Conservation (phyloP, 2,888 invertebrate species). For the Andrena haemorrhoa region DNA sequence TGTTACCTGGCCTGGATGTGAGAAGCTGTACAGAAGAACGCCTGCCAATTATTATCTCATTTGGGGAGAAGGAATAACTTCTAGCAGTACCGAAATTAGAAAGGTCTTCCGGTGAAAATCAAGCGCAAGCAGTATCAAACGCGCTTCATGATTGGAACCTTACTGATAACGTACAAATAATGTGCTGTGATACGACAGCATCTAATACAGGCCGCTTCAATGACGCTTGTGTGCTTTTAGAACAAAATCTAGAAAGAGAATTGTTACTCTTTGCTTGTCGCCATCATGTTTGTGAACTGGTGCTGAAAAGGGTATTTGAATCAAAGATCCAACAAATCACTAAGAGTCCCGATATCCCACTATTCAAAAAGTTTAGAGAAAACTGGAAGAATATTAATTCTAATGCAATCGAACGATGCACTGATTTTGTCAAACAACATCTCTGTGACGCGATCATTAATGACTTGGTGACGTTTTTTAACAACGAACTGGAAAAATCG, state of each 20-base stretch:
- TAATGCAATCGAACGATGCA: conserved; percentile 7
- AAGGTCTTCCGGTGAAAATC: conserved; percentile 25
- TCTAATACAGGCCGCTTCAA: conserved; percentile 30
- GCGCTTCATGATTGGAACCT: conserved; percentile 28
- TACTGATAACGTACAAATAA: conserved; percentile 7
- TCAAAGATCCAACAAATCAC: conserved; percentile 6
- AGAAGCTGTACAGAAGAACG: conserved; percentile 24
- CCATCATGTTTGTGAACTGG: conserved; percentile 7
- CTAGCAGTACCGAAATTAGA: conserved; percentile 43
- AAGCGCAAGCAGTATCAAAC: conserved; percentile 27
- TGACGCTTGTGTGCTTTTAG: conserved; percentile 4
- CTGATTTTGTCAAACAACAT: conserved; percentile 7
- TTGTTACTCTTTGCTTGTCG: conserved; percentile 2
- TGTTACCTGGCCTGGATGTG: conserved; percentile 23
- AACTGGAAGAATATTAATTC: conserved; percentile 8
- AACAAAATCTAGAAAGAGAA: conserved; percentile 7
- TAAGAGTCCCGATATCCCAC: conserved; percentile 6
- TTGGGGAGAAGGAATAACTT: conserved; percentile 34
- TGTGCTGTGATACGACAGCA: conserved; percentile 46
- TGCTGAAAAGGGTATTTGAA: conserved; percentile 4
- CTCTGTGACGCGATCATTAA: conserved; percentile 7
- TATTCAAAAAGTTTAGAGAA: conserved; percentile 8
- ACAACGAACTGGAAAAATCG: conserved; percentile 7
- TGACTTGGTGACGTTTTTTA: conserved; percentile 4
- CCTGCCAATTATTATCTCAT: conserved; percentile 34